Percentiles rank a stretch among this genome's conserved stretches.
phyloP scores from a whole-genome alignment of 2,113 vertebrate species.

The Mionectes macconnelli region DNA sequence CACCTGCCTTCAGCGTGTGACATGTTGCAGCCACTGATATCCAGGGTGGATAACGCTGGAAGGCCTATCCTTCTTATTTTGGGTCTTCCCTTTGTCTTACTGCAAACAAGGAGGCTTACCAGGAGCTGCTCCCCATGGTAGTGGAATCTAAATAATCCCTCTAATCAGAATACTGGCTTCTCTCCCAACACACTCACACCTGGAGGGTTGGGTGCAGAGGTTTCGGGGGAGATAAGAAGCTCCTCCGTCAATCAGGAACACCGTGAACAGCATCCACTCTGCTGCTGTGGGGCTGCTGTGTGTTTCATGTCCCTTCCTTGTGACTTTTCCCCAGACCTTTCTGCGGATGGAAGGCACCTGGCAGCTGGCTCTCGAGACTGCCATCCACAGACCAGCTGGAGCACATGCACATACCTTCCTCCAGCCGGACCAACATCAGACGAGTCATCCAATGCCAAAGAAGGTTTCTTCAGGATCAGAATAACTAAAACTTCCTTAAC shows the following conservation, averaged over 20 bases:
- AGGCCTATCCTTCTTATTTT: neutral
- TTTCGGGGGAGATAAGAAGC: neutral
- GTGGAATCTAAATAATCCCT: slow-evolving; percentile 19
- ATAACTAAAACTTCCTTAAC: neutral
- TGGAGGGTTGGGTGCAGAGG: neutral
- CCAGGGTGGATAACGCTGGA: neutral
- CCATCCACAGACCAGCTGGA: slow-evolving; percentile 11
- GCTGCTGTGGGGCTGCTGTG: neutral
- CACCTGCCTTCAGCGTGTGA: neutral
- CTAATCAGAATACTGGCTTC: neutral
- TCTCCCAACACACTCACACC: neutral
- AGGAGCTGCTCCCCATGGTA: neutral
- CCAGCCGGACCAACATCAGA: neutral
- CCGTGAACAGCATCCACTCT: neutral
- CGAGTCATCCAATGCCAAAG: neutral
- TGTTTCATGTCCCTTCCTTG: neutral
- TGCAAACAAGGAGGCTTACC: neutral
- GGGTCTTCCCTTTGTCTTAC: neutral
- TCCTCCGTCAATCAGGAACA: neutral
- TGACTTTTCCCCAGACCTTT: neutral
- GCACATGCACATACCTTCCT: slow-evolving; percentile 21
- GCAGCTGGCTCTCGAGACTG: neutral
- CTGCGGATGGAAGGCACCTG: neutral
- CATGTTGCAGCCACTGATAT: neutral
- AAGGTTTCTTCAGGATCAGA: neutral